Evolutionary conservation across 2,113 vertebrate species (phyloP).

Genomic region (Salvator merianae): DNA sequence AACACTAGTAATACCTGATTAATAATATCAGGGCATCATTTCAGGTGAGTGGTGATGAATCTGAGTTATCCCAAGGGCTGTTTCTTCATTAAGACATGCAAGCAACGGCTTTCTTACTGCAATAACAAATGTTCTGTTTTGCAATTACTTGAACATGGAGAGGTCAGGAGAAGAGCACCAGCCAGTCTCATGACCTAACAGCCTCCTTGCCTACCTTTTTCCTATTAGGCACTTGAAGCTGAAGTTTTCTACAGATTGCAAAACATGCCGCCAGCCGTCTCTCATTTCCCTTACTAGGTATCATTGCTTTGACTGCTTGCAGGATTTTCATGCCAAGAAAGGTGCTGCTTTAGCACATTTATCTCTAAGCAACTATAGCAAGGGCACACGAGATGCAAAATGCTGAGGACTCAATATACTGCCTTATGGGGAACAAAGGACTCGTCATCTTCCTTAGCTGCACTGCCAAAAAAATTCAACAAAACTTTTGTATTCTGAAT

Average conservation of each 20-base stretch:
- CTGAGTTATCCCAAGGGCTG: neutral
- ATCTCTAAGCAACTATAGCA: neutral
- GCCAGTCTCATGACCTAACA: neutral
- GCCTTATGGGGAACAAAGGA: neutral
- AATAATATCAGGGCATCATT: too few species aligned
- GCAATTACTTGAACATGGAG: neutral
- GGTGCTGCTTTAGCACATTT: conserved; percentile 1
- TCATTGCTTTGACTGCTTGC: neutral
- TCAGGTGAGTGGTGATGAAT: neutral
- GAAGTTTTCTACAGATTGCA: neutral
- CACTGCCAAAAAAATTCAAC: neutral
- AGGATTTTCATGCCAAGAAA: conserved; percentile 23
- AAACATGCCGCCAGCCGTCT: neutral
- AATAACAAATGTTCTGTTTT: neutral
- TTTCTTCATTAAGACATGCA: neutral
- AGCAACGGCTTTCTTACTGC: neutral
- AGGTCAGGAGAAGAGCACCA: neutral
- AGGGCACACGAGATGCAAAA: neutral
- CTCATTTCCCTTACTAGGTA: conserved; percentile 21
- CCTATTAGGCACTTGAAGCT: neutral
- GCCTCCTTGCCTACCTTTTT: neutral
- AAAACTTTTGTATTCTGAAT: neutral
- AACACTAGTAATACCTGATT: too few species aligned
- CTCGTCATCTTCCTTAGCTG: neutral
- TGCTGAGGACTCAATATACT: neutral